Evolutionary conservation across 2,797 vertebrate species (phyloP).

Genomic region (Tapera naevia): DNA sequence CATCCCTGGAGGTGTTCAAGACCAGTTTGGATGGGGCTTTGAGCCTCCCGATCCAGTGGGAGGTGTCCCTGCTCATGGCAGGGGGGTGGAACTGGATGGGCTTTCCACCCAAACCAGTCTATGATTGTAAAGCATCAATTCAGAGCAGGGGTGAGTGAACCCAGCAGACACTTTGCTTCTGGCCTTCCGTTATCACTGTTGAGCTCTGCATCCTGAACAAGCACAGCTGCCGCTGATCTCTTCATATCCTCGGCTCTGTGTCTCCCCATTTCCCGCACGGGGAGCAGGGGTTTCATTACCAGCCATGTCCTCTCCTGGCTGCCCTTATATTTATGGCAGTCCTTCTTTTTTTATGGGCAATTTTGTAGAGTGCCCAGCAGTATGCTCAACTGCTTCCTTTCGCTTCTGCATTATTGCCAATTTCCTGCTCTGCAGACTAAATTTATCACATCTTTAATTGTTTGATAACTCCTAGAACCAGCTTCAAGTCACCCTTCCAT

Average conservation of each 20-base stretch:
- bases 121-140: neutral
- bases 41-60: no score
- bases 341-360: conserved; percentile 61
- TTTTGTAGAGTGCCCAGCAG: conserved; percentile 66
- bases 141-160: neutral
- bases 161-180: neutral
- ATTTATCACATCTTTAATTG: conserved; percentile 66
- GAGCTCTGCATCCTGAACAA: neutral
- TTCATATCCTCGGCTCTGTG: neutral
- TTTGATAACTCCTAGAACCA: conserved; percentile 44
- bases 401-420: conserved; percentile 48
- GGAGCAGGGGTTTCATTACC: conserved; percentile 42
- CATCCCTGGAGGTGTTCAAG: no score
- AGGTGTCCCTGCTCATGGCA: no score
- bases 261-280: conserved; percentile 8
- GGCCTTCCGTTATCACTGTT: accelerated
- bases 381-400: conserved; percentile 59
- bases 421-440: conserved; percentile 56
- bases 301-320: conserved; percentile 47
- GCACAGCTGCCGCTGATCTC: neutral
- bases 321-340: conserved; percentile 53
- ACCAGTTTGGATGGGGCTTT: no score
- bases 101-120: no score
- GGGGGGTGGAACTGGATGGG: no score
- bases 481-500: conserved; percentile 9